Evolutionary conservation across 2,113 vertebrate genomes (phyloP).

Genomic region (Microcebus murinus): DNA sequence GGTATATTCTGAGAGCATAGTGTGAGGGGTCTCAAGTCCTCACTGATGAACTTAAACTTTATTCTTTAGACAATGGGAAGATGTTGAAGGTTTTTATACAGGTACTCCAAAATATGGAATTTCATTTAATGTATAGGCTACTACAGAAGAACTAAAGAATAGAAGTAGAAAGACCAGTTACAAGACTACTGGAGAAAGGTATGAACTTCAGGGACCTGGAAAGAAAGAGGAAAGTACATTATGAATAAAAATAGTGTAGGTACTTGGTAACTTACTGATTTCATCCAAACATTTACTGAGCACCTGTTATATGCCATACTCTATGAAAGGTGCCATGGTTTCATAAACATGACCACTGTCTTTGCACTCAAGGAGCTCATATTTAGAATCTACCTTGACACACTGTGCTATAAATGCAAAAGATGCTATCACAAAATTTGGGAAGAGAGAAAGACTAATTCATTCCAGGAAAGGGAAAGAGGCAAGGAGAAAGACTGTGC

Average conservation of each 20-base stretch:
- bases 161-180: slow-evolving; percentile 14
- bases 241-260: not conserved
- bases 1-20: not conserved
- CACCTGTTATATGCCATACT: not conserved
- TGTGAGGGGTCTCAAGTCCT: not conserved
- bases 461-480: not conserved
- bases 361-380: not conserved
- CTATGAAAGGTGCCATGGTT: not conserved
- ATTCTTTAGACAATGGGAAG: slow-evolving; percentile 13
- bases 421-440: not conserved
- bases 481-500: not conserved
- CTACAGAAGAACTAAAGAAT: not conserved
- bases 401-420: not conserved
- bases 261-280: not conserved
- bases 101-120: not conserved
- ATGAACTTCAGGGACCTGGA: not conserved
- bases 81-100: not conserved
- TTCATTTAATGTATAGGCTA: not conserved
- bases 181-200: not conserved
- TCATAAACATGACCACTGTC: not conserved
- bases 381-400: slow-evolving; percentile 32
- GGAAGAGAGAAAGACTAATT: slow-evolving; percentile 13
- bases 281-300: not conserved
- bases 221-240: slow-evolving; percentile 34
- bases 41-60: not conserved